Conservation (phyloP, 2,113 vertebrate genomes). For the Ophthalmolycus amberensis region DNA sequence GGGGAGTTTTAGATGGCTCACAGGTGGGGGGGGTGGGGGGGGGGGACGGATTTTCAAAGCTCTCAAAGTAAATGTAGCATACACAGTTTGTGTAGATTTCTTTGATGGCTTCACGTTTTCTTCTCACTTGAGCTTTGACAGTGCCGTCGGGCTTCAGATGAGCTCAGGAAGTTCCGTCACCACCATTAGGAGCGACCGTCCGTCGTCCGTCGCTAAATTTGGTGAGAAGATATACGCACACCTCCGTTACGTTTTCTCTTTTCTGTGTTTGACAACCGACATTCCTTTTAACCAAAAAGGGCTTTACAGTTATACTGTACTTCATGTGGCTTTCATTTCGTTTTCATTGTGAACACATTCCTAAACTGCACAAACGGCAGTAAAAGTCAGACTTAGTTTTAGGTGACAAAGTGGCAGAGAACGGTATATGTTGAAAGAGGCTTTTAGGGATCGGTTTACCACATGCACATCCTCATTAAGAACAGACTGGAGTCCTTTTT, state of each 20-base stretch:
- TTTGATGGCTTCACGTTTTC: background rate
- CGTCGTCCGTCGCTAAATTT: conserved; percentile 87
- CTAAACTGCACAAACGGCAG: conserved; percentile 46
- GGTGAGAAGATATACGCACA: conserved; percentile 82
- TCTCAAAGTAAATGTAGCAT: conserved; percentile 24
- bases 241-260: background rate
- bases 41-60: conserved; percentile 44
- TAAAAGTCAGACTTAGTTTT: conserved; percentile 50
- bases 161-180: conserved; percentile 74
- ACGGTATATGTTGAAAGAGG: conserved; percentile 54
- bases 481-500: conserved; percentile 34
- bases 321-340: conserved; percentile 63
- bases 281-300: conserved; percentile 39
- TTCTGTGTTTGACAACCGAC: conserved; percentile 17
- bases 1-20: conserved; percentile 54
- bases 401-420: conserved; percentile 60
- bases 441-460: conserved; percentile 51
- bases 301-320: conserved; percentile 9
- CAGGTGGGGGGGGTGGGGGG: conserved; percentile 35
- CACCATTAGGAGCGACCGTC: conserved; percentile 88
- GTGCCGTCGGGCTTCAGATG: conserved; percentile 90
- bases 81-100: conserved; percentile 13
- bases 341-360: conserved; percentile 53
- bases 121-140: conserved; percentile 86
- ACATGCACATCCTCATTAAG: conserved; percentile 41